Conservation (phyloP, 1,140 invertebrate genomes). For the Drosophila chauvacae region DNA sequence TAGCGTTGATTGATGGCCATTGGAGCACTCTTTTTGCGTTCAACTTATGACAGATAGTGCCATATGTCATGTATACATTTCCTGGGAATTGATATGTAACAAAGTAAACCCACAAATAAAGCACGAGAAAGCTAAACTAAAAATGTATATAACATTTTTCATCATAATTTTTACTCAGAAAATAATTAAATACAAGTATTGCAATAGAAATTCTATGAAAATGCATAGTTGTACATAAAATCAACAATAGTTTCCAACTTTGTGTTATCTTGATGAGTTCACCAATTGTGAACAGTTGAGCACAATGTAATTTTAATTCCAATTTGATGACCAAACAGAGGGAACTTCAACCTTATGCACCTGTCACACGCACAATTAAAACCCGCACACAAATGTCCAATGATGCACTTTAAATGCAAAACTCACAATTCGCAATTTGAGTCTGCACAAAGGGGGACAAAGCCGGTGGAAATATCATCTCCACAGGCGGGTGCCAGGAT, state of each 20-base stretch:
- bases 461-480: constrained; percentile 1
- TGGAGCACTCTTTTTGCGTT: not conserved
- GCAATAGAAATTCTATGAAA: not conserved
- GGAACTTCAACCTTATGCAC: constrained; percentile 11
- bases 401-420: constrained; percentile 50
- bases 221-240: not conserved
- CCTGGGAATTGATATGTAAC: constrained; percentile 1
- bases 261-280: not conserved
- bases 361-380: constrained; percentile 28
- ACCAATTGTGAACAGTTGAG: constrained; percentile 16
- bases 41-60: constrained; percentile 39
- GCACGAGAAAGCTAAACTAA: not conserved
- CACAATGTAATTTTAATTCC: constrained; percentile 5
- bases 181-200: not conserved
- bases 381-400: constrained; percentile 16
- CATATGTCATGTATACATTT: not conserved
- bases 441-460: constrained; percentile 11
- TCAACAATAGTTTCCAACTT: not conserved
- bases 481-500: constrained; percentile 16
- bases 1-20: constrained; percentile 26
- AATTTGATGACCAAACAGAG: constrained; percentile 15
- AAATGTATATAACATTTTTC: not conserved
- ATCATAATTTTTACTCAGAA: too few species aligned
- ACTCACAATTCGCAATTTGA: constrained; percentile 23
- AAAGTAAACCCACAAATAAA: not conserved